Evolutionary conservation across 2,113 vertebrate genomes (phyloP).

Genomic region (Prunella himalayana): DNA sequence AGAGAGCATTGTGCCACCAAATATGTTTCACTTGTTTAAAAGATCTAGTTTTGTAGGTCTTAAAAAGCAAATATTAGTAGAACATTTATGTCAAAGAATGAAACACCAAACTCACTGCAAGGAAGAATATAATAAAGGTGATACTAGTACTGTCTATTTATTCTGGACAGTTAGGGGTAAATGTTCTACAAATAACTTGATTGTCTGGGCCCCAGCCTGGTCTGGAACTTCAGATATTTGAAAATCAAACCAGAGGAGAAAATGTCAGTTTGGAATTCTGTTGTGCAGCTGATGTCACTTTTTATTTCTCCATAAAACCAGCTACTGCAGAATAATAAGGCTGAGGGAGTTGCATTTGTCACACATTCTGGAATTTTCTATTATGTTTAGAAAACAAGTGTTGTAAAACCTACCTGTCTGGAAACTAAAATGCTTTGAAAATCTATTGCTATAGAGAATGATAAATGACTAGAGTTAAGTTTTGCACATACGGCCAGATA

Average conservation of each 20-base stretch:
- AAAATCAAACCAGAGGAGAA: neutral
- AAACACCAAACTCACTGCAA: neutral
- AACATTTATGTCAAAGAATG: neutral
- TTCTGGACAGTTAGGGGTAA: neutral
- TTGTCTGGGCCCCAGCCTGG: neutral
- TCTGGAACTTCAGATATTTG: neutral
- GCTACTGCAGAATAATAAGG: neutral
- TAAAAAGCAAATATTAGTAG: neutral
- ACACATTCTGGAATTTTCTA: constrained; percentile 47
- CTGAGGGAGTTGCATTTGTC: constrained; percentile 11
- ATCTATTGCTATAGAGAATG: constrained; percentile 80
- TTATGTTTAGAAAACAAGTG: constrained; percentile 22
- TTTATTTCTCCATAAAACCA: constrained; percentile 13
- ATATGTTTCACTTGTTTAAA: neutral
- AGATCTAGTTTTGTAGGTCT: neutral
- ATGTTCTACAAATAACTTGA: neutral
- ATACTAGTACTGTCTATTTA: neutral
- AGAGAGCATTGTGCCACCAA: neutral
- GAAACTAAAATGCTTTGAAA: constrained; percentile 71
- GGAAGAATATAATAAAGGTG: neutral
- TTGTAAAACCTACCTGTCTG: constrained; percentile 69
- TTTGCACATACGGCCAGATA: constrained; percentile 77
- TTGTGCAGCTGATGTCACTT: neutral
- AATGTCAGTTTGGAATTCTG: constrained; percentile 3
- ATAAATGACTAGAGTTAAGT: constrained; percentile 81